phyloP scores from a whole-genome alignment of 2,888 invertebrate genomes.

The Pristionchus japonicus region DNA sequence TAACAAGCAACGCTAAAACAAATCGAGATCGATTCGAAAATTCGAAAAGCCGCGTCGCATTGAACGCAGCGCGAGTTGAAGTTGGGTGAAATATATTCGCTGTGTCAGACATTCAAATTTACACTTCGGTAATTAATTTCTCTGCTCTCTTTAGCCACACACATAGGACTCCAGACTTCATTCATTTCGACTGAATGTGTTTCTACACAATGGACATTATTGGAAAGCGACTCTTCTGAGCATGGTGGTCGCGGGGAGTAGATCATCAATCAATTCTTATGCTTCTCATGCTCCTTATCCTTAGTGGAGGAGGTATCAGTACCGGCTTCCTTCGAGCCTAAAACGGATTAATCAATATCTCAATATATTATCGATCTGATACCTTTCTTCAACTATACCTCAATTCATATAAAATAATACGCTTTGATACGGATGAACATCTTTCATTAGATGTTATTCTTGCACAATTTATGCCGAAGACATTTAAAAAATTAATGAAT shows the following conservation, averaged over 20 bases:
- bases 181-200: slow-evolving; percentile 39
- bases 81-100: not conserved
- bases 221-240: not conserved
- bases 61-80: not conserved
- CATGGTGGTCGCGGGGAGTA: not conserved
- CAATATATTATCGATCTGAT: not conserved
- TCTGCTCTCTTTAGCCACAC: not conserved
- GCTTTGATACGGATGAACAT: too few species aligned
- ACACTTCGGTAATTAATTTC: too few species aligned
- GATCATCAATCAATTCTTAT: not conserved
- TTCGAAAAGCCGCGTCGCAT: not conserved
- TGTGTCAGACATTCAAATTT: not conserved
- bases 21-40: not conserved
- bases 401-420: too few species aligned
- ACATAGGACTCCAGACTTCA: not conserved
- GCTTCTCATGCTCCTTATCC: slow-evolving; percentile 3
- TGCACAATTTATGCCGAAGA: not conserved
- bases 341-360: not conserved
- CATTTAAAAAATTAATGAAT: too few species aligned
- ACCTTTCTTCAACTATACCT: too few species aligned
- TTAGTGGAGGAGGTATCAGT: not conserved
- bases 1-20: slow-evolving; percentile 14
- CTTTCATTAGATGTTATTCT: not conserved
- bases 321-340: not conserved
- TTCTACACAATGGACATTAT: slow-evolving; percentile 34